Conservation (phyloP, 2,113 vertebrate species). For the Thamnophis sirtalis region DNA sequence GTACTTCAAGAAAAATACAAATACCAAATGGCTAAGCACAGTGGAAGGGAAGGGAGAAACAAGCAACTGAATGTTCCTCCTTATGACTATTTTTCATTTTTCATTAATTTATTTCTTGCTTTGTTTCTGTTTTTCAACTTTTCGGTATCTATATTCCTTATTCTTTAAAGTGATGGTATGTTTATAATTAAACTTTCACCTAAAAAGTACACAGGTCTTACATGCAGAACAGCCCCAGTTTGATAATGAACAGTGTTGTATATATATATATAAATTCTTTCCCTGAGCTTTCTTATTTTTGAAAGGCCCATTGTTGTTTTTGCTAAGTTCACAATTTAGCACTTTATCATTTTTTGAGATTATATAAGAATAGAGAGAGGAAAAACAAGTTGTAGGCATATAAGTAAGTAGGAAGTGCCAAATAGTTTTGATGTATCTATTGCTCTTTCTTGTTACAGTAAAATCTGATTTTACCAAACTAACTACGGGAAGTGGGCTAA, state of each 20-base stretch:
- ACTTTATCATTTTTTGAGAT: neutral
- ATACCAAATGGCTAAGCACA: neutral
- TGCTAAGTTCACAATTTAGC: neutral
- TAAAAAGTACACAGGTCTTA: neutral
- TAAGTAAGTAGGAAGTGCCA: neutral
- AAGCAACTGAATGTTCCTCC: neutral
- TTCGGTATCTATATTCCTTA: neutral
- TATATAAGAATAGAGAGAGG: neutral
- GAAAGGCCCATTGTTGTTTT: neutral
- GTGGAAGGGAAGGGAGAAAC: neutral
- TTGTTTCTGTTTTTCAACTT: neutral
- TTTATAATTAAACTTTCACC: neutral
- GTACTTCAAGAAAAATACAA: neutral
- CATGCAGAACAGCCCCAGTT: neutral
- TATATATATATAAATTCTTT: neutral
- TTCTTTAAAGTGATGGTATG: neutral
- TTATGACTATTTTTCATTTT: neutral
- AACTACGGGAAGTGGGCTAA: neutral
- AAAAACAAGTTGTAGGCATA: neutral
- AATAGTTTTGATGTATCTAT: neutral
- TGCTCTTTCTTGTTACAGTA: neutral
- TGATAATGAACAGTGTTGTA: neutral
- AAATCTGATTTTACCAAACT: neutral
- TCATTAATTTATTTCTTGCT: neutral
- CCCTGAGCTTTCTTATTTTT: neutral